Conservation (phyloP, 2,797 vertebrate genomes). For the Chiloscyllium punctatum region DNA sequence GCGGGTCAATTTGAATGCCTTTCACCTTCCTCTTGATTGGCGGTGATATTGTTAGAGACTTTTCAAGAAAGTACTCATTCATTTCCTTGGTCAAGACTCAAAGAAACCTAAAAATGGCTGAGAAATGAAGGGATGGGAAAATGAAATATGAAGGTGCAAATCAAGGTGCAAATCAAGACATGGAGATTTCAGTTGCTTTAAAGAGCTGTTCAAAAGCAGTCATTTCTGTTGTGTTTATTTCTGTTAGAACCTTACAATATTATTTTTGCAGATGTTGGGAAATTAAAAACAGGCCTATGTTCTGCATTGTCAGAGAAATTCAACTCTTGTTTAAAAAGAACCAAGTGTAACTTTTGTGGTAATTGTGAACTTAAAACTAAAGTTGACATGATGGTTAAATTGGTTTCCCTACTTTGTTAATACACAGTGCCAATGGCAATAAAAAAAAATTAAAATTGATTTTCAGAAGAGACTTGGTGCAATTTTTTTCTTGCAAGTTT, state of each 20-base stretch:
- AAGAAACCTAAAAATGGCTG: neutral
- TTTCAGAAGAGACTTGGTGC: slow-evolving; percentile 4
- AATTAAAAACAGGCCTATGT: slow-evolving; percentile 2
- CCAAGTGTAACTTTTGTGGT: slow-evolving; percentile 23
- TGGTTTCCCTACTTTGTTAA: neutral
- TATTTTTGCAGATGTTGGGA: slow-evolving; percentile 28
- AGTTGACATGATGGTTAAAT: slow-evolving; percentile 17
- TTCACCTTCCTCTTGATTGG: neutral
- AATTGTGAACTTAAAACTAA: neutral
- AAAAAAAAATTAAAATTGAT: slow-evolving; percentile 4
- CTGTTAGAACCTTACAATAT: slow-evolving; percentile 23
- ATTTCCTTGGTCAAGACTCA: neutral
- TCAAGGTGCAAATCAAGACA: neutral
- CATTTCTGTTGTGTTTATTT: slow-evolving; percentile 17
- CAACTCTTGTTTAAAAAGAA: slow-evolving; percentile 32
- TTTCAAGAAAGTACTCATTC: neutral
- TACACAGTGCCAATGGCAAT: neutral
- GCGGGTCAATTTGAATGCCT: neutral
- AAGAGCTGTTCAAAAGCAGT: neutral
- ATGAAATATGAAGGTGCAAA: neutral
- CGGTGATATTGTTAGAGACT: neutral
- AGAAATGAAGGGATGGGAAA: neutral
- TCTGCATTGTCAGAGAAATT: slow-evolving; percentile 36
- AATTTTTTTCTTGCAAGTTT: neutral
- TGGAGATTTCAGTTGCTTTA: neutral